These are phyloP conservation scores for Muschampia plurimacula DNA, from an alignment of 2,888 invertebrate species.

Conservation along the genomic window DNA sequence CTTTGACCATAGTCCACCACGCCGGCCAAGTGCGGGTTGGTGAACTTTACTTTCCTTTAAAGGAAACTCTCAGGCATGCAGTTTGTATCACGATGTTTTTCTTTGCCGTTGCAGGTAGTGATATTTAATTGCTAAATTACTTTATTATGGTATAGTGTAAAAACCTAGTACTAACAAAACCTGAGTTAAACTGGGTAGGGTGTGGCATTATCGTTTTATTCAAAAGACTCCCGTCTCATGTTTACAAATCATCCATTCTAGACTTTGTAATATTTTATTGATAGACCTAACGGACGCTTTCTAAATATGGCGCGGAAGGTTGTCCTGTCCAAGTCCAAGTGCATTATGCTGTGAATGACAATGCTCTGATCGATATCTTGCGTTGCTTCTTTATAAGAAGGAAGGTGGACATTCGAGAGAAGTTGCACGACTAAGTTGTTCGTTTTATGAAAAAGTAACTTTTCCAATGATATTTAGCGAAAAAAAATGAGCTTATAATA, in stretches of 20 bases:
- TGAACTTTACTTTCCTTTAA: too few relatives aligned
- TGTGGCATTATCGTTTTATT: constrained; percentile 9
- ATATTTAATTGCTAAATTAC: too few relatives aligned
- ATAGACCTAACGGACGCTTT: constrained; percentile 24
- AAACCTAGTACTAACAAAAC: neutral
- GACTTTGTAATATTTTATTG: constrained; percentile 27
- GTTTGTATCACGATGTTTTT: too few relatives aligned
- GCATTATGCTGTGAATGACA: constrained; percentile 26
- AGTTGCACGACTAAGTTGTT: neutral
- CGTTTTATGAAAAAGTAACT: too few relatives aligned
- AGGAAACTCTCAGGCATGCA: too few relatives aligned
- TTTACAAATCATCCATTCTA: constrained; percentile 13
- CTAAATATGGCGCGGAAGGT: constrained; percentile 25
- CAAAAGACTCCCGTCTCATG: neutral
- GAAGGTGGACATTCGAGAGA: neutral
- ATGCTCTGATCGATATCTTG: constrained; percentile 25
- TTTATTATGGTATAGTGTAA: too few relatives aligned
- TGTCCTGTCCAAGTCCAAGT: constrained; percentile 19
- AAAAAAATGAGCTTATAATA: too few relatives aligned
- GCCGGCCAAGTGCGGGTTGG: too few relatives aligned
- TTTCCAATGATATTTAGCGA: too few relatives aligned
- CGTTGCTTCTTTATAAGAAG: neutral
- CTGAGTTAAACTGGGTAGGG: neutral
- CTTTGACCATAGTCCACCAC: too few relatives aligned
- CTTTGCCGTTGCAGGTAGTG: too few relatives aligned